These are phyloP conservation scores for Lucifuga dentata DNA, from an alignment of 2,113 vertebrate species.

Conservation along the genomic window DNA sequence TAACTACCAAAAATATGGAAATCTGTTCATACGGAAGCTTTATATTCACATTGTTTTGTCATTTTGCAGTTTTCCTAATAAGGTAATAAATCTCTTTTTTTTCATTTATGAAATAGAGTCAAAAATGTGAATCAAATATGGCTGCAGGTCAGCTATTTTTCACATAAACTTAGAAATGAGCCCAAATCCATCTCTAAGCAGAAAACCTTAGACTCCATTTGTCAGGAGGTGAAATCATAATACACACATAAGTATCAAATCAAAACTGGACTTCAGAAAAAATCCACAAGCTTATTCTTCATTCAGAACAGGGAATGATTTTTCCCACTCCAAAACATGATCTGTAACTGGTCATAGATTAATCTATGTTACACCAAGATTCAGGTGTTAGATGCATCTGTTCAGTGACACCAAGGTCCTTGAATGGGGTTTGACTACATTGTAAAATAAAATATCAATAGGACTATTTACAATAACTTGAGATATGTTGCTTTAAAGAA, in stretches of 20 bases:
- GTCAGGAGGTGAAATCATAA: constrained; percentile 64
- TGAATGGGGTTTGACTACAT: background rate
- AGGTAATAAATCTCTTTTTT: constrained; percentile 35
- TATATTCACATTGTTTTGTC: background rate
- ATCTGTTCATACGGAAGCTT: constrained; percentile 5
- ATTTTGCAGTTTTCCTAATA: background rate
- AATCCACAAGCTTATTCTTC: constrained; percentile 43
- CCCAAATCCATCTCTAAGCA: constrained; percentile 52
- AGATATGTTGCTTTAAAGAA: no score
- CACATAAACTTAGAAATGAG: constrained; percentile 48
- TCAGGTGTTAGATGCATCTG: constrained; percentile 19
- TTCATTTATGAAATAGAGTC: constrained; percentile 38
- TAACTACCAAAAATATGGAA: constrained; percentile 1
- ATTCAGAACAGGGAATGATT: constrained; percentile 31
- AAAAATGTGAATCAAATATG: constrained; percentile 45
- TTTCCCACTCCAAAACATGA: constrained; percentile 22
- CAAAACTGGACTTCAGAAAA: constrained; percentile 47
- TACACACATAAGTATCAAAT: constrained; percentile 66
- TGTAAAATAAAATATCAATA: no score
- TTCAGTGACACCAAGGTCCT: constrained; percentile 31
- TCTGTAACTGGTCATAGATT: constrained; percentile 2
- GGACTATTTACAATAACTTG: no score
- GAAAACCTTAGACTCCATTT: constrained; percentile 52
- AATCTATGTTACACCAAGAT: background rate
- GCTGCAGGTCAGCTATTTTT: constrained; percentile 45